Evolutionary conservation across 2,888 invertebrate genomes (phyloP).

Genomic region (Pollenia angustigena): DNA sequence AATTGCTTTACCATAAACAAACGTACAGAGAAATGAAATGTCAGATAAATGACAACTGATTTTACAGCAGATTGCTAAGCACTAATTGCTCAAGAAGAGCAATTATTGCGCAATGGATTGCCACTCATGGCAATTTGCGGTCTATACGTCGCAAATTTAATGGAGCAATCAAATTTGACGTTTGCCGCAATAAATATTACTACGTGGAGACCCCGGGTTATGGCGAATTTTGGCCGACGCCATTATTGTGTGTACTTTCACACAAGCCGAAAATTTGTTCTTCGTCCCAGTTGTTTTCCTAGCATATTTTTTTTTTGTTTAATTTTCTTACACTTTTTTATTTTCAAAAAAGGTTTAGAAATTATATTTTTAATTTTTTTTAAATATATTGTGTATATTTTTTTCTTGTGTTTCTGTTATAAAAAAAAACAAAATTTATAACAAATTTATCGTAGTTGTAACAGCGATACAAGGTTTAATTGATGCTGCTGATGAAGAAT

Average conservation of each 20-base stretch:
- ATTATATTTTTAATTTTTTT: constrained; percentile 47
- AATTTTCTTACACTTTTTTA: constrained; percentile 1
- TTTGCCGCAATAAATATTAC: too few relatives aligned
- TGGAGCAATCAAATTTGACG: too few relatives aligned
- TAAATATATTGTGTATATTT: constrained; percentile 45
- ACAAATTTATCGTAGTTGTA: constrained; percentile 80
- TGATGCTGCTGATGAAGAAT: constrained; percentile 85
- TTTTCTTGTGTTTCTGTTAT: constrained; percentile 58
- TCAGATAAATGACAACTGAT: too few relatives aligned
- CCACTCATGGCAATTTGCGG: too few relatives aligned
- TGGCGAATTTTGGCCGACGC: too few relatives aligned
- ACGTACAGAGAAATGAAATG: too few relatives aligned
- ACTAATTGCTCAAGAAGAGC: too few relatives aligned
- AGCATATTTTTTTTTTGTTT: not conserved
- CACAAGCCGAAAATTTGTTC: not conserved
- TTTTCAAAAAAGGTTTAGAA: constrained; percentile 8
- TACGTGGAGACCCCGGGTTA: too few relatives aligned
- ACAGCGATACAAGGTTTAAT: constrained; percentile 85
- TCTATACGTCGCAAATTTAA: too few relatives aligned
- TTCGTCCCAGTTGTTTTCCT: not conserved
- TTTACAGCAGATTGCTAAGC: too few relatives aligned
- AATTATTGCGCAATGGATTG: too few relatives aligned
- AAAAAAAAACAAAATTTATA: constrained; percentile 26
- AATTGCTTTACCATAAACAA: too few relatives aligned
- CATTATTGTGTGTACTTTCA: not conserved